Conservation (phyloP, 92 coral and sea anemone genomes). For the Heliopora coerulea region DNA sequence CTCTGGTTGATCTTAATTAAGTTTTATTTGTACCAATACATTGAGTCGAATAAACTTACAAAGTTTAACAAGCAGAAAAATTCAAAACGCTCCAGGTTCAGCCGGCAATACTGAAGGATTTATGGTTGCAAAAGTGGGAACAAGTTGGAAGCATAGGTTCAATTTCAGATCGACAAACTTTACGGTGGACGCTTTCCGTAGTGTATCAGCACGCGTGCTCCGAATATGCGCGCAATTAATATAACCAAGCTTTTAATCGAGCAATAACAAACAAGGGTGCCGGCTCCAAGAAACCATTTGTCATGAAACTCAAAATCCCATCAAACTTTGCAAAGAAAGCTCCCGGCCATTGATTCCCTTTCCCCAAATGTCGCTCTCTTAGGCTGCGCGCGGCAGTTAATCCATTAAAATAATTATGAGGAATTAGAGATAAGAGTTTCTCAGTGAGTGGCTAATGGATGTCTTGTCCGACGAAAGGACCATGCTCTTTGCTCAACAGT, state of each 20-base stretch:
- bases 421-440: constrained; percentile 42
- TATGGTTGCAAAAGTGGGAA: too few relatives aligned
- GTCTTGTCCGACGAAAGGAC: not conserved
- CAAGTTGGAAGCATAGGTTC: too few relatives aligned
- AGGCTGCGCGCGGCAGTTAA: constrained; percentile 19
- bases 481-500: constrained; percentile 11
- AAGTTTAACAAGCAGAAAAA: constrained; percentile 25
- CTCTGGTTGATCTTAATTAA: constrained; percentile 9
- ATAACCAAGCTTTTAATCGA: too few relatives aligned
- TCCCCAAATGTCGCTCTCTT: not conserved
- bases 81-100: too few relatives aligned
- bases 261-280: not conserved
- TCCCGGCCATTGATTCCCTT: not conserved
- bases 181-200: too few relatives aligned
- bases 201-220: too few relatives aligned
- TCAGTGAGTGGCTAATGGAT: constrained; percentile 45
- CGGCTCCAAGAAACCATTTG: too few relatives aligned
- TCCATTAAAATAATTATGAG: constrained; percentile 37
- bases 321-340: not conserved
- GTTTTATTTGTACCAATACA: constrained; percentile 35
- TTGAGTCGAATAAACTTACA: not conserved
- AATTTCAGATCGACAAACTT: too few relatives aligned
- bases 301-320: too few relatives aligned
- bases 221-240: too few relatives aligned
- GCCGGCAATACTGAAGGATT: too few relatives aligned